A percentile compares a stretch with the other conserved stretches of the same genome.
Conservation (phyloP, 2,113 vertebrate genomes). For the Cynoglossus semilaevis region DNA sequence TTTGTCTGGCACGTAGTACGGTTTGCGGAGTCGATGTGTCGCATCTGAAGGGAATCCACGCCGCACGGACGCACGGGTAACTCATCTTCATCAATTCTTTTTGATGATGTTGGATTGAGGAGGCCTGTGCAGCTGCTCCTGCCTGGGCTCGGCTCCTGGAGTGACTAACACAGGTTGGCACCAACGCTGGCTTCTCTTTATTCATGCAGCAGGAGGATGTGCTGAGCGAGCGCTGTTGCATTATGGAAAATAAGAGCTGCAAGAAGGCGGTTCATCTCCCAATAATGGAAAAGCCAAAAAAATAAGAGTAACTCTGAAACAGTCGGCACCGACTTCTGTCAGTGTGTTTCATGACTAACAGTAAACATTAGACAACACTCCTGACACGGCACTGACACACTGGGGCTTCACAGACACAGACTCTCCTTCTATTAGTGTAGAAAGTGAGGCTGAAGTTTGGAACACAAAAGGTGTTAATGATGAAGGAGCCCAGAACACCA, state of each 20-base stretch:
- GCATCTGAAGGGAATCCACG: too few species aligned
- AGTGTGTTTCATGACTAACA: conserved; percentile 50
- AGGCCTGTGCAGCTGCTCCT: conserved; percentile 17
- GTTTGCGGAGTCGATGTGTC: too few species aligned
- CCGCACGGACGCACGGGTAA: neutral
- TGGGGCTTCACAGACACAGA: too few species aligned
- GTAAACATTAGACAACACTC: too few species aligned
- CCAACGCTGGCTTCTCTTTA: conserved; percentile 41
- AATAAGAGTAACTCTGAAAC: conserved; percentile 52
- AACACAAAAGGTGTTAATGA: too few species aligned
- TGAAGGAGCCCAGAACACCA: too few species aligned
- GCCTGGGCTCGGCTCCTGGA: conserved; percentile 14
- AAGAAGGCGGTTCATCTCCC: conserved; percentile 46
- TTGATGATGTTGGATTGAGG: conserved; percentile 21
- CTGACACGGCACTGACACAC: too few species aligned
- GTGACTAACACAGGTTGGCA: conserved; percentile 49
- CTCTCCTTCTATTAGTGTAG: too few species aligned
- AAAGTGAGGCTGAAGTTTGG: too few species aligned
- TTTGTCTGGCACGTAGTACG: too few species aligned
- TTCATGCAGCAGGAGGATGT: conserved; percentile 53
- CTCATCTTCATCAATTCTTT: conserved; percentile 22
- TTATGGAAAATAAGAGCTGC: conserved; percentile 65
- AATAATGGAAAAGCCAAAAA: conserved; percentile 13
- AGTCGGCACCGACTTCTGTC: conserved; percentile 44
- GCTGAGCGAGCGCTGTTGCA: conserved; percentile 69